phyloP scores from a whole-genome alignment of 2,113 vertebrate species.

The Semicossyphus pulcher region DNA sequence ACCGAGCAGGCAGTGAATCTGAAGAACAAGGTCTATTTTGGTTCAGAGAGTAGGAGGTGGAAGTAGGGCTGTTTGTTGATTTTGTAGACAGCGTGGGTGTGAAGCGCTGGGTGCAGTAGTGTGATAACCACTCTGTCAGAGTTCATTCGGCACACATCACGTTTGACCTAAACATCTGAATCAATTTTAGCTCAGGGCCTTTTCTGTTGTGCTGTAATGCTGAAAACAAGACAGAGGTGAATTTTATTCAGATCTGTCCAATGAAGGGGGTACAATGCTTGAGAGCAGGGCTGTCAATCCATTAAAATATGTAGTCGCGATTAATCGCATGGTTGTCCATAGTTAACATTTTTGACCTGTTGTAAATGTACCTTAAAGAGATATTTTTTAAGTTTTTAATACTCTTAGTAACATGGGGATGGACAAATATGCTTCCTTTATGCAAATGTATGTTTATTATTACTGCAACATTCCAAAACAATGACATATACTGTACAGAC shows the following conservation, averaged over 20 bases:
- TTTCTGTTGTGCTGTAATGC: slow-evolving; percentile 40
- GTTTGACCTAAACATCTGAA: slow-evolving; percentile 76
- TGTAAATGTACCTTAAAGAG: too few species aligned
- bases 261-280: too few species aligned
- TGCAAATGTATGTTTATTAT: too few species aligned
- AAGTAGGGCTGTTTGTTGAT: slow-evolving; percentile 73
- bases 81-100: slow-evolving; percentile 73
- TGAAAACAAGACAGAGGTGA: slow-evolving; percentile 26
- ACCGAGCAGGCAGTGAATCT: slow-evolving; percentile 41
- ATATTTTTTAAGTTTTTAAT: too few species aligned
- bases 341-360: too few species aligned
- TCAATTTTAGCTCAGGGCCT: slow-evolving; percentile 62
- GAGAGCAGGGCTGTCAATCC: too few species aligned
- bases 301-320: too few species aligned
- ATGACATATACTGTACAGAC: too few species aligned
- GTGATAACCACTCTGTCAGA: slow-evolving; percentile 76
- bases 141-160: slow-evolving; percentile 73
- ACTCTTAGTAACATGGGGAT: too few species aligned
- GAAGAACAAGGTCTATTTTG: slow-evolving; percentile 69
- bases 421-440: too few species aligned
- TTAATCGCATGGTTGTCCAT: too few species aligned
- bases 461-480: too few species aligned
- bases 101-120: slow-evolving; percentile 66
- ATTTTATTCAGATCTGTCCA: slow-evolving; percentile 33
- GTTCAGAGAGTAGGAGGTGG: slow-evolving; percentile 74